Evolutionary conservation across 2,888 invertebrate species (phyloP).

Genomic region (Dexiosoma caninum): DNA sequence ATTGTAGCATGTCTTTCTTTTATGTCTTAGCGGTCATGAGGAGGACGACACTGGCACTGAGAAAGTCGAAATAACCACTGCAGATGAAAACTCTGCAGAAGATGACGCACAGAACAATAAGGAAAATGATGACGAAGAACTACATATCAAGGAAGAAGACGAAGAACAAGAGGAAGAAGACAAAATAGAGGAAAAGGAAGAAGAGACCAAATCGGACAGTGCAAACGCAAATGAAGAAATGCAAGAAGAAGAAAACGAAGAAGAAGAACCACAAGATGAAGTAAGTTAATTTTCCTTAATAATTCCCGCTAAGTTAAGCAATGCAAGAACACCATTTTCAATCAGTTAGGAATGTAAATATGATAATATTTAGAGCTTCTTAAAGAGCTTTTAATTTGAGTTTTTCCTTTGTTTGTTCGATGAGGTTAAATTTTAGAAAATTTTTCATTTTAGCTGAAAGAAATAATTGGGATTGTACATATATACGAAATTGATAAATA

Average conservation of each 20-base stretch:
- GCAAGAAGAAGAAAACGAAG: slow-evolving; percentile 39
- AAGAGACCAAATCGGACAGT: too few relatives aligned
- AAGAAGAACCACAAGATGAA: slow-evolving; percentile 45
- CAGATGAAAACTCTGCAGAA: slow-evolving; percentile 64
- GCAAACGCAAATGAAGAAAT: slow-evolving; percentile 39
- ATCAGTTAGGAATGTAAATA: slow-evolving; percentile 34
- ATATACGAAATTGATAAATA: slow-evolving; percentile 21
- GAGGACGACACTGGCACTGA: slow-evolving; percentile 19
- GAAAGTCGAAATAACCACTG: neutral
- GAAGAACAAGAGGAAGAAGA: slow-evolving; percentile 43
- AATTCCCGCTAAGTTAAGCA: neutral
- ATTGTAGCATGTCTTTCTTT: too few relatives aligned
- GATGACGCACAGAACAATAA: neutral
- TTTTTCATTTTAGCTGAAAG: slow-evolving; percentile 44
- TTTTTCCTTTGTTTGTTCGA: neutral
- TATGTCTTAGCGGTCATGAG: slow-evolving; percentile 67
- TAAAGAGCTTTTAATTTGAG: slow-evolving; percentile 2
- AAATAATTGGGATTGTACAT: slow-evolving; percentile 62
- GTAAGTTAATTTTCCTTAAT: slow-evolving; percentile 30
- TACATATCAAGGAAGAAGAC: slow-evolving; percentile 4
- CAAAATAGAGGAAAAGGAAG: slow-evolving; percentile 37
- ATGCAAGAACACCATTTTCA: slow-evolving; percentile 14
- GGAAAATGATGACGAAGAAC: neutral
- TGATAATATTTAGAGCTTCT: slow-evolving; percentile 12
- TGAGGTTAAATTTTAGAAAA: neutral